These are phyloP conservation scores for Agapornis canus DNA, from an alignment of 2,797 vertebrate genomes.

Conservation along the genomic window DNA sequence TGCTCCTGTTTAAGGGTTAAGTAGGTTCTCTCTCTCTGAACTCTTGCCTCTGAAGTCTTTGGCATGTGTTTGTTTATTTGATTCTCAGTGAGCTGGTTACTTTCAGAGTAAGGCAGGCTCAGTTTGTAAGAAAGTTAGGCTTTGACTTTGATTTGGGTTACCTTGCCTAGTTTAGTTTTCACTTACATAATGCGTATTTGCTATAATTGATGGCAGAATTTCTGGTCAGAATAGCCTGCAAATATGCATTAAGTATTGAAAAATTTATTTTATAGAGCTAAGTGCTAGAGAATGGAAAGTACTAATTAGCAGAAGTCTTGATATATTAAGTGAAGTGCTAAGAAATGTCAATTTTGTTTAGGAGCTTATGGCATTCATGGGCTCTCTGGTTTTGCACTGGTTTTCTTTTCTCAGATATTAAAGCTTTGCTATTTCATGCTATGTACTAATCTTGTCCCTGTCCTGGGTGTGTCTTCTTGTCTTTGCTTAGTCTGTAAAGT, in stretches of 20 bases:
- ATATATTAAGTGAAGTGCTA: not conserved
- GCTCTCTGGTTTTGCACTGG: rapidly evolving
- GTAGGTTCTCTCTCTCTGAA: not conserved
- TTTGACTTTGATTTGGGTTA: not conserved
- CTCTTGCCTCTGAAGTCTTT: not conserved
- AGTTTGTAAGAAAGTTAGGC: not conserved
- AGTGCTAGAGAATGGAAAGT: not conserved
- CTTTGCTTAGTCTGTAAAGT: not conserved
- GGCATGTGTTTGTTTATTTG: not conserved
- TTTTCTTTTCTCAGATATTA: not conserved
- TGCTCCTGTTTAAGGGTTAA: not conserved
- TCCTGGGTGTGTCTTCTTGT: not conserved
- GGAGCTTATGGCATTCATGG: not conserved
- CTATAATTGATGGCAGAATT: not conserved
- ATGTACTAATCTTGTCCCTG: not conserved
- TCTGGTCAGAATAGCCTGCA: not conserved
- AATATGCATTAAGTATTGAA: not conserved
- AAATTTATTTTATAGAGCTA: not conserved
- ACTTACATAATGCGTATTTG: not conserved
- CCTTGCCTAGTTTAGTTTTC: not conserved
- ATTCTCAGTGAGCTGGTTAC: not conserved
- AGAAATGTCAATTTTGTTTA: not conserved
- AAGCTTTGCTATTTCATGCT: rapidly evolving
- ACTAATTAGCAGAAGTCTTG: not conserved
- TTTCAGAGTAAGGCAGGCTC: not conserved